Evolutionary conservation across 2,113 vertebrate genomes (phyloP), one percentile per base, ranked within the genome.

Genomic region (Myotis brandtii): DNA sequence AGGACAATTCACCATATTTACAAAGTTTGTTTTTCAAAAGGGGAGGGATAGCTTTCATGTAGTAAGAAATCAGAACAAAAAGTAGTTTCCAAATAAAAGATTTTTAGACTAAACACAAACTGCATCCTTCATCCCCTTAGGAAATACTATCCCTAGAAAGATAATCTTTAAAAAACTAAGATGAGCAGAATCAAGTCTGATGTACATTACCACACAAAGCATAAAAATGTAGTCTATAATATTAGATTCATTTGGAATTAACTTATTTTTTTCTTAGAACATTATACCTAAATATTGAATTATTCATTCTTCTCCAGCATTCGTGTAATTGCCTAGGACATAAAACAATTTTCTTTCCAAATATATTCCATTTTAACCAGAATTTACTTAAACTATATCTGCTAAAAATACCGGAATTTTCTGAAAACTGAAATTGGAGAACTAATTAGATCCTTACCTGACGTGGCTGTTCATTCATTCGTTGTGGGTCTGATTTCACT

Each of bases 401-500:
- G 62, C 32, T 70, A 59, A 89, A n/a, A 91, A 76, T 64, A 89
- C 86, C 70, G 84, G 17, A 54, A 67, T 81, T 80, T 80, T 69
- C 56, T 90, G 93, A 79, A 87, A 52, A 89, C 30, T 50, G n/a
- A 62, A 2, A 37, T 1, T 54, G 83, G n/a, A 13, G 32, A 50
- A 4, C 1, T 25, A 75, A n/a, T 11, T 40, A 32, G 62, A 93
- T 96, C 20, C 97, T 98, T 97, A 99, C 99, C 99, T 99, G 99
- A 83, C 98, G 97, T 6, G 99, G 99, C 96, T 99, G 99, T 81
- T 99, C 99, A 0, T 97, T 98, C 86, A 98, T 98, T 96, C 98
- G 98, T 93, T 99, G 99, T 5, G 98, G 98, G 85, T 99, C 99
- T 0, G 98, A 98, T 93, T 99, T 99, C 89, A 99, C 99, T 98